These are phyloP conservation scores for Machimus atricapillus DNA, from an alignment of 2,888 invertebrate genomes.

Conservation along the genomic window DNA sequence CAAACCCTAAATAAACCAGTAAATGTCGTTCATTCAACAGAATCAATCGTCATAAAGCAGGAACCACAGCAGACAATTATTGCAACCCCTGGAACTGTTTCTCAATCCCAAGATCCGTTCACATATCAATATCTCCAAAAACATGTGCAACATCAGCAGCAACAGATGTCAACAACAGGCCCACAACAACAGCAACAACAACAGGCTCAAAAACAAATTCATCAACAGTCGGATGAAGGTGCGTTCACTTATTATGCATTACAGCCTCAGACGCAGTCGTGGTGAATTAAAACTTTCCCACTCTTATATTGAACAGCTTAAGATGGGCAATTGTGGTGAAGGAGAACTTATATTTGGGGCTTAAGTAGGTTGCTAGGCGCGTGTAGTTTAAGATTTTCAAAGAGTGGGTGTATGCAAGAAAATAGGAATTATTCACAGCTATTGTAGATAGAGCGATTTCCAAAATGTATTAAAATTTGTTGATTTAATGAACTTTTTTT, in stretches of 20 bases:
- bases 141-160: background rate
- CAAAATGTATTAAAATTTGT: too few species aligned
- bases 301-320: background rate
- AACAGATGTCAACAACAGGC: background rate
- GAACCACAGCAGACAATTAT: conserved; percentile 1
- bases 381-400: background rate
- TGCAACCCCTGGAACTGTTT: background rate
- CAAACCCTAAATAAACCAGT: conserved; percentile 30
- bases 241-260: conserved; percentile 48
- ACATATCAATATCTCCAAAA: background rate
- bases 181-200: background rate
- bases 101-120: background rate
- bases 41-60: conserved; percentile 11
- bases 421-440: background rate
- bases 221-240: conserved; percentile 47
- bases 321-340: background rate
- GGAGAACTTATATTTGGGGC: background rate
- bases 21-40: conserved; percentile 33
- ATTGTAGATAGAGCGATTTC: too few species aligned
- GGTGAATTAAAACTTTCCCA: conserved; percentile 36
- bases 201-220: background rate
- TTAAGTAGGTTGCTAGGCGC: background rate
- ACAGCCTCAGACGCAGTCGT: conserved; percentile 23
- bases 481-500: too few species aligned
- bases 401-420: background rate